phyloP scores from a whole-genome alignment of 2,797 vertebrate species.

The Sebastes iracundus region DNA sequence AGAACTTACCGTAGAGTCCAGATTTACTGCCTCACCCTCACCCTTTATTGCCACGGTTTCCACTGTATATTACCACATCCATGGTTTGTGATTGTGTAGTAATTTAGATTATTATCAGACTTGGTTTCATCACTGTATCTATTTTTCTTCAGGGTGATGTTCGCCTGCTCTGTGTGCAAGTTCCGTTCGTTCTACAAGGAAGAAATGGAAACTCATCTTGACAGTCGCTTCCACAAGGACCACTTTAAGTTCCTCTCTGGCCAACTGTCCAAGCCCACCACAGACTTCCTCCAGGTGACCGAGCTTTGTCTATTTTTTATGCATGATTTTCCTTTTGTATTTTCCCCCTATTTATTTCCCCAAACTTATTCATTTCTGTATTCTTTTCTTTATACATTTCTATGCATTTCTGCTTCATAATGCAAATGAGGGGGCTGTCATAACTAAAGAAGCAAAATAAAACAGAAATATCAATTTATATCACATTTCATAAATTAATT shows the following conservation, averaged over 20 bases:
- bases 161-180: constrained; percentile 94
- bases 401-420: no score
- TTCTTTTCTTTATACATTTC: no score
- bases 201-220: constrained; percentile 90
- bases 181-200: constrained; percentile 95
- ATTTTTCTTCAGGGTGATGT: constrained; percentile 86
- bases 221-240: constrained; percentile 95
- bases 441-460: no score
- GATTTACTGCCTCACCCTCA: no score
- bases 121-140: neutral
- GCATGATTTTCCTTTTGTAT: no score
- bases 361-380: no score
- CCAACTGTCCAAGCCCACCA: constrained; percentile 91
- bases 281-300: constrained; percentile 91
- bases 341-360: no score
- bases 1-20: neutral
- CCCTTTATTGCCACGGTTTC: no score
- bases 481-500: no score
- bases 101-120: neutral
- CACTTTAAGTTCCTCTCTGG: constrained; percentile 91
- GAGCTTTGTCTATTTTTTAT: neutral
- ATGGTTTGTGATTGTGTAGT: neutral
- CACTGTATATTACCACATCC: neutral
- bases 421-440: no score
- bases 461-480: no score